Conservation (phyloP, 2,797 vertebrate genomes). For the Tachyglossus aculeatus region DNA sequence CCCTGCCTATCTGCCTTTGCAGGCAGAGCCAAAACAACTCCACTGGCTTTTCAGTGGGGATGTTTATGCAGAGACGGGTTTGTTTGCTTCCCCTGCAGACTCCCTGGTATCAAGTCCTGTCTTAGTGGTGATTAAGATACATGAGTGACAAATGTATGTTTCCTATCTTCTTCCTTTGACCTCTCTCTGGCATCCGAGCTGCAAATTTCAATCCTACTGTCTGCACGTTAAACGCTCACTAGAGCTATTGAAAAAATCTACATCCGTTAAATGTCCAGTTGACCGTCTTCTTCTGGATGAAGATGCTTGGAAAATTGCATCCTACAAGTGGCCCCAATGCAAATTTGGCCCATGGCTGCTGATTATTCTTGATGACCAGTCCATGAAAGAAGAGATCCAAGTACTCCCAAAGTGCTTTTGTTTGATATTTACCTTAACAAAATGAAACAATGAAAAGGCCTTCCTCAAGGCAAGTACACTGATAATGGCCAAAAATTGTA, state of each 20-base stretch:
- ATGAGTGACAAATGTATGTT: background rate
- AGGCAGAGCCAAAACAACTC: background rate
- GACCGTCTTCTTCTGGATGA: background rate
- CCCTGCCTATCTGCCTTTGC: slow-evolving; percentile 14
- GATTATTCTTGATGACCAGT: background rate
- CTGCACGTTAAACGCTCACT: background rate
- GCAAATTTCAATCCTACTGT: background rate
- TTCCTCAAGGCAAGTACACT: no score
- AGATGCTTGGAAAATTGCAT: background rate
- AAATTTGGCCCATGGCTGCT: background rate
- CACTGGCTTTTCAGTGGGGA: accelerated
- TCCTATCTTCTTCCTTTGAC: slow-evolving; percentile 46
- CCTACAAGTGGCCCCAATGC: background rate
- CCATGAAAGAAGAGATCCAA: background rate
- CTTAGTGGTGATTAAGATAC: slow-evolving; percentile 1
- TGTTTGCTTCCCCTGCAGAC: slow-evolving; percentile 18
- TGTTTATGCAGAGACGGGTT: accelerated
- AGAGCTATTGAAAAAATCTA: background rate
- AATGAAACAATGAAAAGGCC: background rate
- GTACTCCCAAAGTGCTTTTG: background rate
- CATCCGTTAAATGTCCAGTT: background rate
- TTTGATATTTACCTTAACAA: background rate
- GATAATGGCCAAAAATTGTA: no score
- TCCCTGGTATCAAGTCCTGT: slow-evolving; percentile 8
- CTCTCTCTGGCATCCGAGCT: background rate